Conservation (phyloP, 2,888 invertebrate species). For the Lasioglossum lativentre region DNA sequence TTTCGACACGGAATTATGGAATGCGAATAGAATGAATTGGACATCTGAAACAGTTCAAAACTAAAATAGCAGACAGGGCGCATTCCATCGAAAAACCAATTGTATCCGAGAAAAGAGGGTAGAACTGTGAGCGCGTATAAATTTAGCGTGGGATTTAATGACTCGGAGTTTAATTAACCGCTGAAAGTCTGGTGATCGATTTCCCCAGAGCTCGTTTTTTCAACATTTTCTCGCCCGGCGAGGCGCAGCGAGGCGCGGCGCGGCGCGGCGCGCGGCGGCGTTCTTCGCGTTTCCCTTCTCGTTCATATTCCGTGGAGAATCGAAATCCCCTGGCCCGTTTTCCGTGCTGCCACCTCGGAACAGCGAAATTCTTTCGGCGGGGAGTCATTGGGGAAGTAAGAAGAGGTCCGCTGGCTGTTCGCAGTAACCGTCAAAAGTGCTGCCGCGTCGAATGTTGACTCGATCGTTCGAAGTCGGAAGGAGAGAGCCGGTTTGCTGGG, state of each 20-base stretch:
- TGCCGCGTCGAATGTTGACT: conserved; percentile 52
- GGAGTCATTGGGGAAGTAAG: conserved; percentile 36
- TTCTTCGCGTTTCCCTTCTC: conserved; percentile 38
- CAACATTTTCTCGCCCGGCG: conserved; percentile 34
- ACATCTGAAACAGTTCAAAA: neutral
- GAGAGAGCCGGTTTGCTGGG: conserved; percentile 24
- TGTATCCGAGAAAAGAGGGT: conserved; percentile 3
- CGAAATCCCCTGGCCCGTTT: conserved; percentile 38
- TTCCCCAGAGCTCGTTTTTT: conserved; percentile 72
- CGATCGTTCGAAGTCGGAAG: conserved; percentile 48
- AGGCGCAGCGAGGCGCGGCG: conserved; percentile 17
- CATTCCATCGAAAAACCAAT: neutral
- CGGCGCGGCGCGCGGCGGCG: conserved; percentile 9
- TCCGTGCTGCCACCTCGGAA: conserved; percentile 39
- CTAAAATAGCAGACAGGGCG: neutral
- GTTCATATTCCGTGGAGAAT: conserved; percentile 57
- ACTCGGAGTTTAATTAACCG: conserved; percentile 82
- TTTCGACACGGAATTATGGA: too few relatives aligned
- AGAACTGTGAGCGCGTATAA: conserved; percentile 57
- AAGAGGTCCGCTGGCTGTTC: conserved; percentile 45
- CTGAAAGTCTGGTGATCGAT: conserved; percentile 80
- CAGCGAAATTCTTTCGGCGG: conserved; percentile 58
- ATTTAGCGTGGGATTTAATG: conserved; percentile 81
- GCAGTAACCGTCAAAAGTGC: conserved; percentile 54
- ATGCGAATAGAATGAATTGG: neutral